Base-by-base conservation (phyloP, 2,888 invertebrate genomes). In the Fragum whitleyi region DNA sequence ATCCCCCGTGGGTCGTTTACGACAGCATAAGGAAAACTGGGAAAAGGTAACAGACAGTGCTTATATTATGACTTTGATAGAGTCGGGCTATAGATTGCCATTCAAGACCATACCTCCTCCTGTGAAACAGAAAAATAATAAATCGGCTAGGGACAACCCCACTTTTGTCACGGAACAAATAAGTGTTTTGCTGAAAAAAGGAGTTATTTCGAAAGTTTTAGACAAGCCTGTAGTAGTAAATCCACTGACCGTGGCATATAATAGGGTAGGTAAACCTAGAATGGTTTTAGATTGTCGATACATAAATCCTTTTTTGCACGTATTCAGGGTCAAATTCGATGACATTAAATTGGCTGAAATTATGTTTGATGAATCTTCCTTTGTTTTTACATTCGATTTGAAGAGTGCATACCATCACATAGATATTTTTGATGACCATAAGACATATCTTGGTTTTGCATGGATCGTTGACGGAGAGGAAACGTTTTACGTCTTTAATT, bases 201-300 rank as follows among this genome's bases (percentile, higher is more conserved):
- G 68, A 16, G 68, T 80, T 26, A 74, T 85, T n/a, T 68, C 77
- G n/a, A n/a, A n/a, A n/a, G n/a, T n/a, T n/a, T n/a, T n/a, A n/a
- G n/a, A n/a, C n/a, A n/a, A n/a, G n/a, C 81, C 81, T 7, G 14
- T 68, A 16, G 77, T 85, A 21, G 68, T 82, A 9, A 76, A 83
- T 70, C 69, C 79, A 21, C 57, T 81, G 6, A 85, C 83, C 11
- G 83, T 85, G 14, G 81, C 77, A 11, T 81, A 73, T n/a, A n/a
- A n/a, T n/a, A n/a, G n/a, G n/a, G n/a, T n/a, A n/a, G n/a, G n/a
- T n/a, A n/a, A n/a, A n/a, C 72, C 72, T 26, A 55, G 71, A n/a
- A 59, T 76, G 14, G 75, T 75, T 16, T 42, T 79, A n/a, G 78
- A 79, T 61, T 74, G 79, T 53, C 68, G 69, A 39, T 69, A 79